Base-by-base conservation (phyloP, 2,797 vertebrate genomes). In the Nannoperca australis region DNA sequence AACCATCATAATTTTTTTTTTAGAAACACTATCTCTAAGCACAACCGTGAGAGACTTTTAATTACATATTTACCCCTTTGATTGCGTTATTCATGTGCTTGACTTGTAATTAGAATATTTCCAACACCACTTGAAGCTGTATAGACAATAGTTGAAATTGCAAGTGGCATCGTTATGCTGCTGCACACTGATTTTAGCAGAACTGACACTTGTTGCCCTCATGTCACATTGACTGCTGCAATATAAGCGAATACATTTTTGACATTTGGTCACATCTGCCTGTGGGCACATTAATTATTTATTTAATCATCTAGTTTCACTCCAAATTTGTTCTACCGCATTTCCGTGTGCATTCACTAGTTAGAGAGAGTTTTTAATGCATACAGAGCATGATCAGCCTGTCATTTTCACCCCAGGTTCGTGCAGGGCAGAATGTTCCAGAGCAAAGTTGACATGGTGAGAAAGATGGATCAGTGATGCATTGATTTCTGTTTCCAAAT, bases 201-300 rank as follows among this genome's bases (percentile, higher is more conserved):
- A 86, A 51, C n/a, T 78, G 73, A 80, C 61, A 77, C 70, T 81
- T 82, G 77, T 75, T 78, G 51, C 58, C 76, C 71, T 77, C 0
- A 1, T 78, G 75, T 81, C 54, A 75, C 15, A n/a, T 4, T 22
- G 44, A 73, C 68, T 68, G 55, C 70, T 20, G 22, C 30, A 45
- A 70, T 85, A 70, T 73, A 69, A 61, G 49, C 0, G 2, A 79
- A 60, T 80, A 4, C 3, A 18, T 82, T 81, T 81, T 75, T 85
- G 61, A 78, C 81, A 81, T 78, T 76, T 62, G 60, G 75, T 72
- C 70, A 54, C 65, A 76, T 90, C 73, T 82, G 78, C 79, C 70
- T 70, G 10, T 6, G 49, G 71, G 20, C 2, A 0, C 1, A 0
- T 60, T 66, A 64, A 75, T 77, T 70, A 73, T 71, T 69, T 66